Base-by-base conservation (phyloP, 1,140 invertebrate genomes). In the Heliconius himera region DNA sequence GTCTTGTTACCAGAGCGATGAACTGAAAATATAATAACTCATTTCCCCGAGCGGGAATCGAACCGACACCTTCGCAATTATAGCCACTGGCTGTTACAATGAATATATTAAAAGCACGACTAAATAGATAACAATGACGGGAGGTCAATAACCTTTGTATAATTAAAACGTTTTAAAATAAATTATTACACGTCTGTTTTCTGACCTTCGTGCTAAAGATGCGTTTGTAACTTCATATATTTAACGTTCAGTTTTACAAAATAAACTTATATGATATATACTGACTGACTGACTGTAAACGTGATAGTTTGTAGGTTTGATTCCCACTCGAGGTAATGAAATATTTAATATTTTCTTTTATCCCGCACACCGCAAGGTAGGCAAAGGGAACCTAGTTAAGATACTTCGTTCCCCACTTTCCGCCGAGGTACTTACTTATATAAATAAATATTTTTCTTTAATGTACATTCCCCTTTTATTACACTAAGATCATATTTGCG, bases 141-240 rank as follows among this genome's bases (percentile, higher is more conserved):
- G 60, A 36, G 33, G n/a, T 41, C 74, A 38, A 41, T 75, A 54
- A 38, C 51, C 33, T 60, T 11, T 22, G 54, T 18, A 41, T 60
- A 75, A 75, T 75, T 60, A 66, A 75, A 75, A 66, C 26, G 74
- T 29, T 36, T 38, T 75, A 60, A 75, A 41, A 56, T 60, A 38
- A 75, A 41, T 66, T 26, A 66, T 66, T 66, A 29, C 22, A 66
- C 22, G 56, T 66, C 56, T 66, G 56, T 66, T 66, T 22, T 66
- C 56, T 66, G 56, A 66, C 56, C 56, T 66, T 66, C 56, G 56
- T 66, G 22, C 22, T 66, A 29, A 66, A 66, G 56, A 66, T 66
- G 56, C 22, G 56, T 66, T 66, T 66, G 29, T 66, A 66, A 66
- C 11, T 56, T 56, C 54, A 56, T 56, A 56, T n/a, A 56, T 56